These are phyloP conservation scores for Zapornia atra DNA, from an alignment of 2,113 vertebrate species.

Conservation along the genomic window DNA sequence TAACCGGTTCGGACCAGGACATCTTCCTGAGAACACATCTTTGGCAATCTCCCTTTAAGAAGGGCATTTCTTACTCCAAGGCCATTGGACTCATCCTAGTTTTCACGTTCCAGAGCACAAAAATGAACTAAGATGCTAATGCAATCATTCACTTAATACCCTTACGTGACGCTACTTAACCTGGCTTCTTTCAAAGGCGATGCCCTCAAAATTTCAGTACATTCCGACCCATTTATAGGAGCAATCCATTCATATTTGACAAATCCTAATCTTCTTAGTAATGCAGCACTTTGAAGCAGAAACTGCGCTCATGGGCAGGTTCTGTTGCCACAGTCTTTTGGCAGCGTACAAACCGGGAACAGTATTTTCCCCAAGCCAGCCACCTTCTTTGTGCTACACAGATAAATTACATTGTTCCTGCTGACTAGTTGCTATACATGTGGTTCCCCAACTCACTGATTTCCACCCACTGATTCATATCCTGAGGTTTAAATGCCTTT, in stretches of 20 bases:
- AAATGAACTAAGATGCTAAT: background rate
- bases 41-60: background rate
- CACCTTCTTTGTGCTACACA: background rate
- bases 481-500: background rate
- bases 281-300: constrained; percentile 38
- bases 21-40: background rate
- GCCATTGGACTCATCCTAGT: background rate
- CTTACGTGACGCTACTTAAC: constrained; percentile 1
- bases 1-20: background rate
- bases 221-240: constrained; percentile 65
- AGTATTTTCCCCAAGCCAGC: background rate
- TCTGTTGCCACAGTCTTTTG: background rate
- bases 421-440: background rate
- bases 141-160: background rate
- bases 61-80: background rate
- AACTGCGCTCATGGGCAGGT: background rate
- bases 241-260: constrained; percentile 42
- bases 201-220: constrained; percentile 57
- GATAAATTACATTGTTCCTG: background rate
- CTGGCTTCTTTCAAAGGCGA: constrained; percentile 49
- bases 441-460: background rate
- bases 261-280: constrained; percentile 51
- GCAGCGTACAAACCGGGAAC: fast-evolving
- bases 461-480: background rate
- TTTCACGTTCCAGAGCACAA: background rate